Base-by-base conservation (phyloP, 2,113 vertebrate genomes). In the Prunella fulvescens region DNA sequence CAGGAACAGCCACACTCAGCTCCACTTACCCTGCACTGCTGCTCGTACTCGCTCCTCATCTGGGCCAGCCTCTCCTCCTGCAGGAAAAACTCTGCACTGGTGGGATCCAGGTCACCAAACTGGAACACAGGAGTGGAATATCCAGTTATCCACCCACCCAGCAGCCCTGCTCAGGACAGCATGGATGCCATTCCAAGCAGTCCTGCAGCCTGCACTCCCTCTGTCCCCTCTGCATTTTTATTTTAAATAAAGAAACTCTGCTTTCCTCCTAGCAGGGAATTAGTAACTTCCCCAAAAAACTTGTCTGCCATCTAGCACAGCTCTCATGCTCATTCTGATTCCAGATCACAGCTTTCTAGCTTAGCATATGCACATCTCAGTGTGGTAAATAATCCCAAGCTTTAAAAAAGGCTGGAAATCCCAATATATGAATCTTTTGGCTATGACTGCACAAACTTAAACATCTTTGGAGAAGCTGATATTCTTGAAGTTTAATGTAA, bases 51-150 rank as follows among this genome's bases (percentile, higher is more conserved):
- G 19, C 92, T 98, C 66, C 97, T 98, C 83, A 99, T 98, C 58
- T 98, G 98, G 12, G 96, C 96, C 83, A 99, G 96, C 7, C 98
- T 98, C 84, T 99, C 99, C 88, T 99, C 99, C 81, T 99, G 99
- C 64, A 98, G 97, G 65, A 99, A 98, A 66, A 99, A 98, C 88
- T 99, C 99, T 0, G 98, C 98, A 8, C 98, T 99, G 96, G 91
- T 97, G 44, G 98, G 98, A 74, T 99, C 99, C 60, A 99, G 96
- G 90, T 99, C 98, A 42, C 99, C 99, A 87, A 99, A 99, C 99
- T 99, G 94, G 35, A 97, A 88, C 17, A 20, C 11, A 93, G 4
- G 8, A 83, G 64, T 7, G 71, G 57, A 57, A 92, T 23, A 86
- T 15, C 71, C 57, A 15, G 53, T 96, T 33, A 95, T 42, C 50